Percentiles rank a stretch among this genome's conserved stretches.
phyloP scores from a whole-genome alignment of 2,113 vertebrate species.

The Orthonyx spaldingii region DNA sequence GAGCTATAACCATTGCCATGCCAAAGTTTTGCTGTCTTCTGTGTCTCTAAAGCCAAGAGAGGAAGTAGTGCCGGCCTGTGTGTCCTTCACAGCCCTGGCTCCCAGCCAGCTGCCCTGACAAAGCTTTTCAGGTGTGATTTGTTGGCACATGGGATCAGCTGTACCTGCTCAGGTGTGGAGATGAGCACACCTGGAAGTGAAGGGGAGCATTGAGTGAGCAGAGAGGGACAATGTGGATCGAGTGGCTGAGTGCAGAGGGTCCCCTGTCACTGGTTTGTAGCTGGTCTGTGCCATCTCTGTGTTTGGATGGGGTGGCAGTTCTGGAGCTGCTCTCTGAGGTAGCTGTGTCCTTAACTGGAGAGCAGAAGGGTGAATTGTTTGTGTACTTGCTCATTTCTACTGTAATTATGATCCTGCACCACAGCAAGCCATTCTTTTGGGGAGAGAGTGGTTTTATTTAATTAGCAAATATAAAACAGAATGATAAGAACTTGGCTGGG shows the following conservation, averaged over 20 bases:
- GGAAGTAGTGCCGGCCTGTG: neutral
- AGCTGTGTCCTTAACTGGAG: neutral
- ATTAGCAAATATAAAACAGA: neutral
- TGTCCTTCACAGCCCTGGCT: neutral
- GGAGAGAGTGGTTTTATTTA: neutral
- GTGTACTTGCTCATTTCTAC: neutral
- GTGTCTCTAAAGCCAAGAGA: neutral
- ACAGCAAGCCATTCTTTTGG: neutral
- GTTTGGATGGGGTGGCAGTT: neutral
- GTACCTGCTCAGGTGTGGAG: fast-evolving
- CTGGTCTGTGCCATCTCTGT: neutral
- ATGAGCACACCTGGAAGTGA: neutral
- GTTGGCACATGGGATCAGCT: neutral
- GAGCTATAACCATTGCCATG: neutral
- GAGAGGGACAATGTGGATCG: neutral
- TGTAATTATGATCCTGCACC: neutral
- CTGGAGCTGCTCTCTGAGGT: neutral
- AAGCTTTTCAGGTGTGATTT: neutral
- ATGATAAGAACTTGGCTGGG: neutral
- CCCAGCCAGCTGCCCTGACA: neutral
- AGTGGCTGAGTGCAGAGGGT: neutral
- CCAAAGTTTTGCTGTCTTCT: neutral
- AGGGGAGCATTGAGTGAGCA: neutral
- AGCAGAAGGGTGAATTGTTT: neutral
- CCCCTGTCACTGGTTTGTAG: fast-evolving